Conservation (phyloP, 1,140 invertebrate genomes). For the roundworm (Caenorhabditis elegans) region WBcel235 BX284606.5:10345501-10346000, state of each 20-base stretch:
- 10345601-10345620: constrained; percentile 4
- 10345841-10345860: background rate
- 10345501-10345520: background rate
- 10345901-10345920: background rate
- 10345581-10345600: constrained; percentile 22
- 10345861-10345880: constrained; percentile 11
- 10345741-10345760: background rate
- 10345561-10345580: background rate
- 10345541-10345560: background rate
- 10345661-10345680: constrained; percentile 21
- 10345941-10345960: background rate
- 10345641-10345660: background rate
- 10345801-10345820: background rate
- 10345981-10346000: no score
- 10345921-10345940: background rate
- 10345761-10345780: background rate
- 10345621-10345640: constrained; percentile 3
- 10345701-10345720: constrained; percentile 7
- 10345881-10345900: constrained; percentile 24
- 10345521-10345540: constrained; percentile 27
- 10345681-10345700: constrained; percentile 1
- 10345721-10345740: background rate
- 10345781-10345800: background rate
- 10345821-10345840: constrained; percentile 31
- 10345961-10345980: no score